Conservation (phyloP, 2,888 invertebrate genomes). For the Acronicta psi region DNA sequence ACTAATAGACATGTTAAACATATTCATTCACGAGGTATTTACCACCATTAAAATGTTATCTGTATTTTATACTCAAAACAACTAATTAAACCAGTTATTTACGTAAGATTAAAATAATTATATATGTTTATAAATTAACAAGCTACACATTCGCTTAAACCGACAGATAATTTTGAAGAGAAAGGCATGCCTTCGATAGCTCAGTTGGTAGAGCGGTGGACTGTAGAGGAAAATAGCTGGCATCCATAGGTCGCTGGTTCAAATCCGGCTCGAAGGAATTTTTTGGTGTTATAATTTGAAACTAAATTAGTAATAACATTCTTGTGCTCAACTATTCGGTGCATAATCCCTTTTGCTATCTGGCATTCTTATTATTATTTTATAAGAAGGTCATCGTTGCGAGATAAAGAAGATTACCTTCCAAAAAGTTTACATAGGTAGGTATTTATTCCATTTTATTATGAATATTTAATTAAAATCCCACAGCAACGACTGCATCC, state of each 20-base stretch:
- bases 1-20: too few relatives aligned
- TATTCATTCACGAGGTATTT: too few relatives aligned
- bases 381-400: too few relatives aligned
- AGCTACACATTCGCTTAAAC: background rate
- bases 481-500: too few relatives aligned
- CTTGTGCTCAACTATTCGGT: too few relatives aligned
- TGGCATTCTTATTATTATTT: too few relatives aligned
- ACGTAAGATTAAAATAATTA: background rate
- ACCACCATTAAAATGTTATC: background rate
- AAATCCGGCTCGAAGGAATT: conserved; percentile 91
- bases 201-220: conserved; percentile 88
- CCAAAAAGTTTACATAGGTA: too few relatives aligned
- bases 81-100: background rate
- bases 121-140: background rate
- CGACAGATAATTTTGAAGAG: conserved; percentile 23
- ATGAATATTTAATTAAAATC: too few relatives aligned
- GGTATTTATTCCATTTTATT: too few relatives aligned
- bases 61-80: background rate
- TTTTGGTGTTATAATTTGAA: conserved; percentile 42
- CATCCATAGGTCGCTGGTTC: conserved; percentile 92
- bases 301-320: too few relatives aligned
- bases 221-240: conserved; percentile 70
- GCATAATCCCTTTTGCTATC: too few relatives aligned
- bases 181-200: conserved; percentile 80
- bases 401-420: too few relatives aligned